A percentile compares a stretch with the other conserved stretches of the same genome.
Evolutionary conservation across 2,797 vertebrate species (phyloP).

Genomic region (Leuciscus waleckii): DNA sequence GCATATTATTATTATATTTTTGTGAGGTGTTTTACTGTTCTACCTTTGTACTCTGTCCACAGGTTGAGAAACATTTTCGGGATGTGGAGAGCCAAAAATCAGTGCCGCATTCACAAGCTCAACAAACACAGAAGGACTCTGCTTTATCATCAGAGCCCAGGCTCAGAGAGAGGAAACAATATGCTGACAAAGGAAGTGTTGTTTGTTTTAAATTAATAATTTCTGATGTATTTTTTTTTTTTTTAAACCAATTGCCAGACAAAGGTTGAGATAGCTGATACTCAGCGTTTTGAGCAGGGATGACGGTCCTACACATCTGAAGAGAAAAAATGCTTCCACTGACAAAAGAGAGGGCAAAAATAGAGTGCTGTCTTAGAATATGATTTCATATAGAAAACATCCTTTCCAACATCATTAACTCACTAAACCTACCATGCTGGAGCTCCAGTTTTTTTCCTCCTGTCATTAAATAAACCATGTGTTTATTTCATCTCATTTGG

Average conservation of each 20-base stretch:
- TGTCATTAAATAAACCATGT: background rate
- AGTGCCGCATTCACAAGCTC: conserved; percentile 84
- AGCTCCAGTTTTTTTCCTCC: background rate
- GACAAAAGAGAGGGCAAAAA: conserved; percentile 29
- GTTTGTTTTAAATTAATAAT: conserved; percentile 39
- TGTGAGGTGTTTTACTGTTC: background rate
- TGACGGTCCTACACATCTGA: conserved; percentile 30
- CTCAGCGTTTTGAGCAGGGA: conserved; percentile 27
- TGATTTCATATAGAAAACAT: conserved; percentile 12
- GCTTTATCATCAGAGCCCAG: conserved; percentile 82
- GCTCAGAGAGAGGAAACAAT: conserved; percentile 28
- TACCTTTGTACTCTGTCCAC: conserved; percentile 5
- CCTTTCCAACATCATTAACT: background rate
- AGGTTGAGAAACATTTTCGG: conserved; percentile 90
- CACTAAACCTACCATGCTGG: background rate
- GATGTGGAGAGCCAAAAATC: conserved; percentile 88
- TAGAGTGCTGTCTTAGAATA: conserved; percentile 18
- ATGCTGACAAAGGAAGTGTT: conserved; percentile 28
- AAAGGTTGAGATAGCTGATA: conserved; percentile 35
- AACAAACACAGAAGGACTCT: conserved; percentile 90
- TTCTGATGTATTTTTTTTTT: conserved; percentile 30
- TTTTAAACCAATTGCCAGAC: conserved; percentile 38
- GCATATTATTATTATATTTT: too few species aligned
- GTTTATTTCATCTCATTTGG: background rate
- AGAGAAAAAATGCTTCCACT: conserved; percentile 29